Percentiles rank a stretch among this genome's conserved stretches.
Evolutionary conservation across 2,113 vertebrate species (phyloP).

Genomic region (Dromas ardeola): DNA sequence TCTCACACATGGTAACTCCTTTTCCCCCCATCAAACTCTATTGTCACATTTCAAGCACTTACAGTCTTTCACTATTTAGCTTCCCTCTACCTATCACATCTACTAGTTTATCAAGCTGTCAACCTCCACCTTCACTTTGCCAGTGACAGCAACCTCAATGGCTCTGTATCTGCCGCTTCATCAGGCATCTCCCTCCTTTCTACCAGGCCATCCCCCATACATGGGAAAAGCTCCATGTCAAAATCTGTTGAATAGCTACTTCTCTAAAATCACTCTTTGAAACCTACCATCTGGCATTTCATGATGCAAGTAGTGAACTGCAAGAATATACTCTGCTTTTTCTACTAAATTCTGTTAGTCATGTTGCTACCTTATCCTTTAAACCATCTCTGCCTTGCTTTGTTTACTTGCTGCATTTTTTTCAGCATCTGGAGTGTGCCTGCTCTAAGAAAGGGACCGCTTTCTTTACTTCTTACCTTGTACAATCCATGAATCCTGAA

Average conservation of each 20-base stretch:
- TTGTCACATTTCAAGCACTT: not conserved
- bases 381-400: conserved; percentile 7
- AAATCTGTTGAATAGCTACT: conserved; percentile 55
- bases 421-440: not conserved
- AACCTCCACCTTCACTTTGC: conserved; percentile 50
- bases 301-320: conserved; percentile 51
- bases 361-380: conserved; percentile 34
- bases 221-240: conserved; percentile 57
- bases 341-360: conserved; percentile 37
- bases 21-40: not conserved
- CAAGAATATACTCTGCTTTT: conserved; percentile 33
- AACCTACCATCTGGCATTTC: conserved; percentile 65
- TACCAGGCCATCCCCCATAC: conserved; percentile 41
- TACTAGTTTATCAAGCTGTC: conserved; percentile 53
- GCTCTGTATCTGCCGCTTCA: not conserved
- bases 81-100: conserved; percentile 50
- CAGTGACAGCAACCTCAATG: conserved; percentile 53
- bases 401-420: conserved; percentile 13
- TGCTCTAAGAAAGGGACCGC: not conserved
- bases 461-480: not conserved
- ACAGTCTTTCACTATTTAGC: conserved; percentile 33
- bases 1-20: not conserved
- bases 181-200: conserved; percentile 33
- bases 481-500: not conserved
- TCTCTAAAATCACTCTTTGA: conserved; percentile 57